These are phyloP conservation scores for Conistra vaccinii DNA, from an alignment of 2,888 invertebrate genomes.

Conservation along the genomic window DNA sequence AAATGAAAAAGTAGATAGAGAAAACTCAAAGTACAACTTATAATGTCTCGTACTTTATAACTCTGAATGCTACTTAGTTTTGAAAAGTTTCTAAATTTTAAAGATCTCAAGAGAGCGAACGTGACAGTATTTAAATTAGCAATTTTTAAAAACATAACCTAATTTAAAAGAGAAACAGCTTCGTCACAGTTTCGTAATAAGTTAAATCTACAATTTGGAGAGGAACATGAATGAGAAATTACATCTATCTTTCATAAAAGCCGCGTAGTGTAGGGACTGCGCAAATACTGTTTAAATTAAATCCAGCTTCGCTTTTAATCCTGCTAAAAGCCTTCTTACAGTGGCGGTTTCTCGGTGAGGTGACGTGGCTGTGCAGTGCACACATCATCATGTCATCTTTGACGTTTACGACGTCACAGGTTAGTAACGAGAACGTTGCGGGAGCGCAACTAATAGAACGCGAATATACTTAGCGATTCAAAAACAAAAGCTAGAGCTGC, in stretches of 20 bases:
- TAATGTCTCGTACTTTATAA: slow-evolving; percentile 19
- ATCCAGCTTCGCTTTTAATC: slow-evolving; percentile 46
- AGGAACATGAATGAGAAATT: slow-evolving; percentile 53
- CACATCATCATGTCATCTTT: slow-evolving; percentile 2
- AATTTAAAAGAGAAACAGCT: slow-evolving; percentile 29
- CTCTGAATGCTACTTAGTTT: slow-evolving; percentile 12
- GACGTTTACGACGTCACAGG: not conserved
- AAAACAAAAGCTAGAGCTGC: not conserved
- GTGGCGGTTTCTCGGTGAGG: slow-evolving; percentile 6
- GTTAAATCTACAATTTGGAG: slow-evolving; percentile 50
- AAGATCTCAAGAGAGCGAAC: slow-evolving; percentile 34
- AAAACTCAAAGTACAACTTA: slow-evolving; percentile 12
- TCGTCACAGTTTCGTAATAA: slow-evolving; percentile 35
- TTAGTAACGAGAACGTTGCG: not conserved
- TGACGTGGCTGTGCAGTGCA: slow-evolving; percentile 1
- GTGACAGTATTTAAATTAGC: slow-evolving; percentile 35
- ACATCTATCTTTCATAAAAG: slow-evolving; percentile 54
- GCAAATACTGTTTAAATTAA: slow-evolving; percentile 61
- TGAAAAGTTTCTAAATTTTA: slow-evolving; percentile 21
- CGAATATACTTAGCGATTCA: too few relatives aligned
- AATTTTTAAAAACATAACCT: slow-evolving; percentile 39
- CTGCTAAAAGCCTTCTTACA: slow-evolving; percentile 35
- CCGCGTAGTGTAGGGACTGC: slow-evolving; percentile 30
- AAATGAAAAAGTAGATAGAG: not conserved
- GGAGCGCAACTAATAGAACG: not conserved